Conservation (phyloP, 2,113 vertebrate species). For the Peromyscus leucopus region DNA sequence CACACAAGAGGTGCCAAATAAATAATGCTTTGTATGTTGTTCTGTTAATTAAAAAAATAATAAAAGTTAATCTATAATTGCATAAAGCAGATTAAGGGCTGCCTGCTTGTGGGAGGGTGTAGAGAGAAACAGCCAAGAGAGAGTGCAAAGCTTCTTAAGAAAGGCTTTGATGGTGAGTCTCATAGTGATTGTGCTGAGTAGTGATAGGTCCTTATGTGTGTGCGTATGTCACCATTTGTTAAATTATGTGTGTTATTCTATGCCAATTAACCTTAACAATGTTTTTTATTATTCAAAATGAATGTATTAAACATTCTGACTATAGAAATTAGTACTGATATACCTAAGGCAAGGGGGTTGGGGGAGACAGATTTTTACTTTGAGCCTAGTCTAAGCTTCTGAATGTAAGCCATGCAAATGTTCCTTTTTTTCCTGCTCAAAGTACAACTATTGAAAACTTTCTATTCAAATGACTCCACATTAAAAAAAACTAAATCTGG, state of each 20-base stretch:
- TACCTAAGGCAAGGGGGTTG: rapidly evolving
- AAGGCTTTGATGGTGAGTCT: not conserved
- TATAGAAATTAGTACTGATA: not conserved
- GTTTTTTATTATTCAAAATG: not conserved
- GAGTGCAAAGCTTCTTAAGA: not conserved
- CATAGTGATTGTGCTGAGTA: not conserved
- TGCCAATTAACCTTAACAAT: not conserved
- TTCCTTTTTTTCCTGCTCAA: not conserved
- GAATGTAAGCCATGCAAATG: not conserved
- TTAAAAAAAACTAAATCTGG: not conserved
- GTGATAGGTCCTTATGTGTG: not conserved
- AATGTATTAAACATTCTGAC: not conserved
- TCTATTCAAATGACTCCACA: not conserved
- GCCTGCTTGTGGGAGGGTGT: too few relatives aligned
- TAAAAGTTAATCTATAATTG: not conserved
- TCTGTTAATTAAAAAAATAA: not conserved
- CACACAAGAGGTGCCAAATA: not conserved
- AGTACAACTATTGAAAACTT: not conserved
- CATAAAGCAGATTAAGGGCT: not conserved
- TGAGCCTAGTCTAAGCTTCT: not conserved
- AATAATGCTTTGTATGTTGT: not conserved
- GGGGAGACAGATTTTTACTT: not conserved
- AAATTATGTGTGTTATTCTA: not conserved
- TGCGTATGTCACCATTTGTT: not conserved
- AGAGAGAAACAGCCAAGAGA: not conserved